Evolutionary conservation across 2,888 invertebrate genomes (phyloP), one percentile per base, ranked within the genome.

Genomic region (Pristionchus maxplancki): DNA sequence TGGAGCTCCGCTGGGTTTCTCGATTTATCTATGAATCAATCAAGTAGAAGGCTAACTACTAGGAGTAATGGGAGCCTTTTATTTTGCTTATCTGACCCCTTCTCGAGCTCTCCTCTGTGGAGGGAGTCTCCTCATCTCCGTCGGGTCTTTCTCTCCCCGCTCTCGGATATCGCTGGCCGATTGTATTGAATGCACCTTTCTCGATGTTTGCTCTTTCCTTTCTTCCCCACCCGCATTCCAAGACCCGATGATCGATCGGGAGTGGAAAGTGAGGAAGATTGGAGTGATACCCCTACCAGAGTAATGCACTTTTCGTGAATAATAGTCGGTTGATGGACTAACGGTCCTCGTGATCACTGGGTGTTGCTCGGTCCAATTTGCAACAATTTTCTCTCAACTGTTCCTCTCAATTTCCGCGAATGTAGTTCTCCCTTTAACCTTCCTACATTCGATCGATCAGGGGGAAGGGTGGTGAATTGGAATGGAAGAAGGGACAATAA

Each of bases 121-220:
- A n/a, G n/a, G n/a, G n/a, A n/a, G 31, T 40, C 78, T 81, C n/a
- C 37, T 28, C 37, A 24, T 44, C 37, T 48, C n/a, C 78, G 48
- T 81, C 44, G 48, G n/a, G 44, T 81, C 44, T 40, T 48, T 28
- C 48, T 24, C 78, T 24, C 48, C 78, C 13, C 28, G n/a, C 64
- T 64, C n/a, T 71, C 67, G 67, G 67, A 71, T 71, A 71, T 71
- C 67, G 67, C 17, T 71, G 67, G 31, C 31, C 67, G 67, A 71
- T 71, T 71, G 67, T 71, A 71, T 71, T 71, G 37, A 71, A 71
- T 71, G 67, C 67, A 71, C 67, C 67, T 71, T 71, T 37, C 64
- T 64, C 64, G 64, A 31, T 71, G 67, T 71, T 71, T 71, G 67
- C 67, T 71, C 34, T 71, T 71, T 71, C 37, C 67, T 71, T 71